A percentile compares a stretch with the other conserved stretches of the same genome.
Evolutionary conservation across 1,140 invertebrate genomes (phyloP).

Genomic region (Tenebrio molitor): DNA sequence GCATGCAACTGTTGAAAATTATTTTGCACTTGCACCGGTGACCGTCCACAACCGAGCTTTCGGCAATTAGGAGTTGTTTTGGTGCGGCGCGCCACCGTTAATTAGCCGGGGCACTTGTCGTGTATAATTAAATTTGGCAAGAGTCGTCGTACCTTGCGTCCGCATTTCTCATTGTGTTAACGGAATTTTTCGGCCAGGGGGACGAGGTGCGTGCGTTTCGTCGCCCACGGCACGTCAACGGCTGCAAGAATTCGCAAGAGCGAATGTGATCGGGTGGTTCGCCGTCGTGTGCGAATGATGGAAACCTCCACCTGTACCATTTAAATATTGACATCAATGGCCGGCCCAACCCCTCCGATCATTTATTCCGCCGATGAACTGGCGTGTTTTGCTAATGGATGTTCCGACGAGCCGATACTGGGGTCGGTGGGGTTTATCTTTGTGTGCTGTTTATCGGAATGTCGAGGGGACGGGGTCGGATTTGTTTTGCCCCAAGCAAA

Average conservation of each 20-base stretch:
- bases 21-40: not conserved
- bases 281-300: not conserved
- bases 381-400: slow-evolving; percentile 16
- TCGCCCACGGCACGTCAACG: not conserved
- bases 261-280: not conserved
- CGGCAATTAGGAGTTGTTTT: slow-evolving; percentile 6
- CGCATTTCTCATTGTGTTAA: not conserved
- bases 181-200: not conserved
- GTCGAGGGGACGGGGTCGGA: too few relatives aligned
- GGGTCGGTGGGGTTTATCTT: too few relatives aligned
- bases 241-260: too few relatives aligned
- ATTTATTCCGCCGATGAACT: slow-evolving; percentile 2
- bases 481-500: too few relatives aligned
- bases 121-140: slow-evolving; percentile 31
- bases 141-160: not conserved
- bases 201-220: not conserved
- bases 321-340: not conserved
- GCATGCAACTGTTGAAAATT: slow-evolving; percentile 14
- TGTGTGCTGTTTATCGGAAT: too few relatives aligned
- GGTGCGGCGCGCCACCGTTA: slow-evolving; percentile 4
- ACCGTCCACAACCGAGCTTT: not conserved
- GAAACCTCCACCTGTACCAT: not conserved
- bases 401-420: not conserved
- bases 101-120: slow-evolving; percentile 19
- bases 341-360: not conserved